Base-by-base conservation (phyloP, 1,140 invertebrate species). In the Drosophila ironensis region DNA sequence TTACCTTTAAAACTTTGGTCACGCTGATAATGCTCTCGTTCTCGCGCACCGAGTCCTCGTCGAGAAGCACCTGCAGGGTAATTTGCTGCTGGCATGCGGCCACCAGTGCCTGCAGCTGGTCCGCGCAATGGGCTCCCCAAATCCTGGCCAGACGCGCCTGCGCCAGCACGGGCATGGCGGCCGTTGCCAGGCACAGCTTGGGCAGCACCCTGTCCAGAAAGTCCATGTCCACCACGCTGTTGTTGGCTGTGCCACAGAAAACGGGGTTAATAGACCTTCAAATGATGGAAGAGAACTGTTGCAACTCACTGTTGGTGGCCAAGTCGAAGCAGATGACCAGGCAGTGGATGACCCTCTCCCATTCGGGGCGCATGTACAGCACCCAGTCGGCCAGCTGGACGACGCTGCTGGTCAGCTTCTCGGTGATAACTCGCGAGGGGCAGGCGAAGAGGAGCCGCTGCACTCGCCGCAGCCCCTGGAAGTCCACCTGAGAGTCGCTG, bases 271-370 rank as follows among this genome's bases (percentile, higher is more conserved):
- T n/a, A n/a, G n/a, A n/a, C n/a, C n/a, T n/a, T n/a, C n/a, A n/a
- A n/a, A n/a, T n/a, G n/a, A n/a, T n/a, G n/a, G n/a, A n/a, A n/a
- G n/a, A n/a, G n/a, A n/a, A n/a, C n/a, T n/a, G 16, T 7, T 25
- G n/a, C 2, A 22, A 77, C 81, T 82, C 33, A 75, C 95, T 94
- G 19, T 97, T 91, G 51, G 94, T 93, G 4, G 96, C 96, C 64
- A 97, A 95, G 91, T 98, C 97, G 87, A 97, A 95, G 11, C 97
- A 94, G 60, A 98, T 97, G 16, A 97, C 91, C 72, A 98, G 94
- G 30, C 96, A 94, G 81, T 97, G 96, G 2, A 95, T 91, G 1
- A 92, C 92, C 56, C 90, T 88, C 14, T 89, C 87, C 57, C 70
- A 75, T 7, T 82, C 77, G 27, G 56, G 53, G 1, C 61, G 59